A percentile compares a stretch with the other conserved stretches of the same genome.
phyloP scores from a whole-genome alignment of 2,888 invertebrate species.

The Gastrophysa polygoni region DNA sequence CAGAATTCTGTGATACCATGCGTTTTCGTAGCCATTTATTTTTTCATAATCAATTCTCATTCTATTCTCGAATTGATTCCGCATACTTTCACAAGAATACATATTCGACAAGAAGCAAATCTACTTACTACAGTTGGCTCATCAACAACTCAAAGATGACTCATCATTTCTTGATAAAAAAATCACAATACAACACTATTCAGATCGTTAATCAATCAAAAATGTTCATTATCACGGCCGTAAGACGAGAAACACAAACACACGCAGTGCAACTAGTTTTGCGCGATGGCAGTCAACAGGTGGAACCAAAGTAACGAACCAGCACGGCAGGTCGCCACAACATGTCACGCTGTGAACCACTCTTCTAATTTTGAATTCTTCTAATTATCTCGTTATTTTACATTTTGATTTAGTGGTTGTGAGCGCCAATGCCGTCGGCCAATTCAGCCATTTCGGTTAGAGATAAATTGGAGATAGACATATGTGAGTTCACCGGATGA shows the following conservation, averaged over 20 bases:
- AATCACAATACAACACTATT: too few relatives aligned
- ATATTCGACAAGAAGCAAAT: too few relatives aligned
- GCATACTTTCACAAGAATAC: too few relatives aligned
- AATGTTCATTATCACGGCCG: conserved; percentile 21
- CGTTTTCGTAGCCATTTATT: too few relatives aligned
- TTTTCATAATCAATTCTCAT: too few relatives aligned
- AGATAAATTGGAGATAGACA: background rate
- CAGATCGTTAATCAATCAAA: background rate
- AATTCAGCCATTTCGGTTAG: background rate
- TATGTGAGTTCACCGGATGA: too few relatives aligned
- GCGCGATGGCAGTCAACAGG: conserved; percentile 16
- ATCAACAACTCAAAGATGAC: too few relatives aligned
- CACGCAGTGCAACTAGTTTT: background rate
- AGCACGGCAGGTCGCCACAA: conserved; percentile 1
- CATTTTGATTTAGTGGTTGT: conserved; percentile 26
- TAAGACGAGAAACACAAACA: background rate
- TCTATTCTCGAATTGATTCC: too few relatives aligned
- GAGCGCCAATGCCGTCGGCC: conserved; percentile 12
- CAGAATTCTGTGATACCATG: too few relatives aligned
- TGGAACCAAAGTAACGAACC: conserved; percentile 15
- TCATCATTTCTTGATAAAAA: too few relatives aligned
- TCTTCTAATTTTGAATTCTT: conserved; percentile 36
- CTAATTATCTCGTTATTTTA: conserved; percentile 30
- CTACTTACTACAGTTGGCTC: too few relatives aligned
- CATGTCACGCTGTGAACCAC: conserved; percentile 16